Base-by-base conservation (phyloP, 2,888 invertebrate species). In the Erebia epiphron region DNA sequence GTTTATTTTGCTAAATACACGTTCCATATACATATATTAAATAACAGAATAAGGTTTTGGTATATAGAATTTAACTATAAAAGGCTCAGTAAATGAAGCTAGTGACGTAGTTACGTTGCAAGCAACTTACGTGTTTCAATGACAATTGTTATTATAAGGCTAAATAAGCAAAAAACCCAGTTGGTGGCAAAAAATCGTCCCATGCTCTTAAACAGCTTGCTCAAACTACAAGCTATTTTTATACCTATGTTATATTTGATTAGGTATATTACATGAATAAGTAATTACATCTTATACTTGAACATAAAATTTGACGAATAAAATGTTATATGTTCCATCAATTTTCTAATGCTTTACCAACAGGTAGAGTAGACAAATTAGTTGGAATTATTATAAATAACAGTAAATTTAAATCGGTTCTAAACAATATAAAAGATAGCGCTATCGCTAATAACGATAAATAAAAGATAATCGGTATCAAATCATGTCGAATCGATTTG, bases 151-250 rank as follows among this genome's bases (percentile, higher is more conserved):
- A 76, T 79, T 77, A 76, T 73, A 74, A 77, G 75, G 76, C 75
- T 79, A 79, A 81, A 78, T 73, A 74, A 77, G 79, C 80, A 81
- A 83, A 84, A 83, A 81, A 79, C 74, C 46, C 68, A 75, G 78
- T 79, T 76, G 77, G 73, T 78, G 77, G 76, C 77, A 80, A 75
- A 75, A 77, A 79, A 77, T 68, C 72, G 74, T 76, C 75, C 69
- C 68, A 72, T 74, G 71, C 67, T 58, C 49, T 65, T 68, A 64
- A 66, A 54, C 46, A 49, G 61, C 70, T 69, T 65, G 77, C 72
- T 76, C 75, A 76, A 75, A 72, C 67, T 67, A 74, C 77, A 70
- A 74, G 70, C 71, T 58, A 63, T 60, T 60, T 60, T 60, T 52
- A 52, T 61, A 46, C 21, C 14, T 11, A 49, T 62, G 14, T 49